Evolutionary conservation across 2,113 vertebrate genomes (phyloP).

Genomic region (Platycercus adscitus): DNA sequence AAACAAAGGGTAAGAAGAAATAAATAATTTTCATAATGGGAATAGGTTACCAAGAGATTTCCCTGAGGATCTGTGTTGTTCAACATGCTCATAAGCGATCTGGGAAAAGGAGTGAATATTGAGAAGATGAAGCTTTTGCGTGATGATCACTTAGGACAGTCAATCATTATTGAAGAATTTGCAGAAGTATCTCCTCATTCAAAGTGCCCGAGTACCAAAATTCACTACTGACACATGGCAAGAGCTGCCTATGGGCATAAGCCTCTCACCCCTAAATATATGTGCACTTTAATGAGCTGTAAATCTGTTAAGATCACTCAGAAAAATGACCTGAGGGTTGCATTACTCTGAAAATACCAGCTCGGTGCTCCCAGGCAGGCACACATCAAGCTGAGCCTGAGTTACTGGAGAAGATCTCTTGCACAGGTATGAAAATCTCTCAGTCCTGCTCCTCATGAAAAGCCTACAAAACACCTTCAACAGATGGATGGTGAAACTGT

Average conservation of each 20-base stretch:
- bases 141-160: neutral
- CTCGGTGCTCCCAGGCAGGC: neutral
- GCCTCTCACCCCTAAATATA: neutral
- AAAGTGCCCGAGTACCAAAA: neutral
- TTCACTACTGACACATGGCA: neutral
- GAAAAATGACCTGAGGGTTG: neutral
- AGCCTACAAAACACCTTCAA: neutral
- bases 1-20: neutral
- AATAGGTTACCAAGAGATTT: neutral
- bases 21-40: neutral
- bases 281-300: neutral
- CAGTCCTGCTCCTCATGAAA: neutral
- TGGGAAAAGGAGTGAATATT: neutral
- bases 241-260: neutral
- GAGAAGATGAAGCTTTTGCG: neutral
- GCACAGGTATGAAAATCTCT: neutral
- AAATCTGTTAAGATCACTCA: neutral
- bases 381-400: neutral
- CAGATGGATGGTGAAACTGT: neutral
- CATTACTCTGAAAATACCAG: neutral
- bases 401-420: neutral
- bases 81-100: neutral
- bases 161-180: neutral
- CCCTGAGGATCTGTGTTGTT: neutral
- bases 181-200: neutral